Evolutionary conservation across 2,888 invertebrate genomes (phyloP).

Genomic region (Drosophila quinaria): DNA sequence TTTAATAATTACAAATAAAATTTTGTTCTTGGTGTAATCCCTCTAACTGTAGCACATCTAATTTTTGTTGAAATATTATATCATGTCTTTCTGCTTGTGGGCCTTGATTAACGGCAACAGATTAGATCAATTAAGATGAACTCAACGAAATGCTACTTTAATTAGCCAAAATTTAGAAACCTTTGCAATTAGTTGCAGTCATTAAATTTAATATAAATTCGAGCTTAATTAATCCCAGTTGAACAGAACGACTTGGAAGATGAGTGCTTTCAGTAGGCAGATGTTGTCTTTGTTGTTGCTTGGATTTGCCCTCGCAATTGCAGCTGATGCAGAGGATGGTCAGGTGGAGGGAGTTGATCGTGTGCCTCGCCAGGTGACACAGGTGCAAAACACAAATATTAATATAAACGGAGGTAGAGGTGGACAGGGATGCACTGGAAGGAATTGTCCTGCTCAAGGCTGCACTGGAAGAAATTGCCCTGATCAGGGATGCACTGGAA

Average conservation of each 20-base stretch:
- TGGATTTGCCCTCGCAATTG: slow-evolving; percentile 6
- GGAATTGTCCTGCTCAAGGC: not conserved
- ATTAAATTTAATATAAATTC: slow-evolving; percentile 42
- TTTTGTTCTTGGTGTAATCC: no score
- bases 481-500: not conserved
- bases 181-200: not conserved
- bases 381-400: slow-evolving; percentile 3
- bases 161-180: slow-evolving; percentile 13
- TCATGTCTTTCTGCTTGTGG: not conserved
- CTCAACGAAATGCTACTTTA: not conserved
- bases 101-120: not conserved
- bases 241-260: slow-evolving; percentile 22
- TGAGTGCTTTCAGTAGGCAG: slow-evolving; percentile 19
- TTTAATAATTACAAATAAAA: no score
- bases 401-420: not conserved
- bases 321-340: slow-evolving; percentile 5
- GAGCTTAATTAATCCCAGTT: not conserved
- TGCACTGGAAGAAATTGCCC: not conserved
- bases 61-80: no score
- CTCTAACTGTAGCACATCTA: no score
- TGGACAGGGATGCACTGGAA: not conserved
- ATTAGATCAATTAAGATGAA: slow-evolving; percentile 2
- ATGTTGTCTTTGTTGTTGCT: slow-evolving; percentile 18
- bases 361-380: slow-evolving; percentile 37
- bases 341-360: slow-evolving; percentile 26